Conservation (phyloP, 2,888 invertebrate genomes). For the Alloscopus bannaensis region DNA sequence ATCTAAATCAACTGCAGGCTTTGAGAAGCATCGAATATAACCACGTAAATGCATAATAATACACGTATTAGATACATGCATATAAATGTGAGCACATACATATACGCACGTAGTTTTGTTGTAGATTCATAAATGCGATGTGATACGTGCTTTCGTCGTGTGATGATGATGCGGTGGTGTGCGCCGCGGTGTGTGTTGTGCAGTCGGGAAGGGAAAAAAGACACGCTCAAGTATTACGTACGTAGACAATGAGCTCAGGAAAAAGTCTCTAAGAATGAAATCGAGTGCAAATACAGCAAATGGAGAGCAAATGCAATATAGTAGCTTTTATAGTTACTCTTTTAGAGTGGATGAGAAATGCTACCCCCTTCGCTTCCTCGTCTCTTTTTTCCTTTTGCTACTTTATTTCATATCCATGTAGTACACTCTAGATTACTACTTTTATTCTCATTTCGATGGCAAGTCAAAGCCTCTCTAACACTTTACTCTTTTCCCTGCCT, state of each 20-base stretch:
- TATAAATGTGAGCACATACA: too few species aligned
- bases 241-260: not conserved
- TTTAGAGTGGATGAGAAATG: conserved; percentile 21
- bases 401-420: too few species aligned
- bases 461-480: too few species aligned
- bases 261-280: conserved; percentile 56
- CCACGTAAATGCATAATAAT: too few species aligned
- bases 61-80: too few species aligned
- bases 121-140: not conserved
- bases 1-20: not conserved
- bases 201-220: not conserved
- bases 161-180: conserved; percentile 11
- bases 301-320: conserved; percentile 3
- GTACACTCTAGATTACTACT: too few species aligned
- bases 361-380: conserved; percentile 56
- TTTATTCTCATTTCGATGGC: too few species aligned
- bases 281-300: conserved; percentile 44
- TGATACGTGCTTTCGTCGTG: not conserved
- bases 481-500: too few species aligned
- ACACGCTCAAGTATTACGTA: not conserved
- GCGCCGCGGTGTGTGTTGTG: not conserved
- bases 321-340: too few species aligned
- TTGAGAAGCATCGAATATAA: too few species aligned
- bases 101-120: not conserved
- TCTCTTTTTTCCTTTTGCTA: too few species aligned